Percentiles rank a stretch among this genome's conserved stretches.
Evolutionary conservation across 2,797 vertebrate genomes (phyloP).

Genomic region (Pagetopsis macropterus): DNA sequence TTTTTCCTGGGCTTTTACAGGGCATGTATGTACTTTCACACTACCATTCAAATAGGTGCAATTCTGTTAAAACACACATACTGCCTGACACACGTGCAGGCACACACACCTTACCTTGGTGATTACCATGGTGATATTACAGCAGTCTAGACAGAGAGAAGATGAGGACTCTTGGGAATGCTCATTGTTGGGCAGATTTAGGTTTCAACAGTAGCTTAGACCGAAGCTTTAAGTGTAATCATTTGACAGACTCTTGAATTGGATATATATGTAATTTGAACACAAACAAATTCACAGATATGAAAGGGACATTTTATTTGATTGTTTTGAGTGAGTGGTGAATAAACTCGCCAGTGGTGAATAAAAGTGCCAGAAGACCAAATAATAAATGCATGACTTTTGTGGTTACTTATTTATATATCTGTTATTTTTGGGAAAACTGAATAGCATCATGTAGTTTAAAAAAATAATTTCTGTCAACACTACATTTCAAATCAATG

Average conservation of each 20-base stretch:
- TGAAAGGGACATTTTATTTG: not conserved
- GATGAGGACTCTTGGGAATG: constrained; percentile 59
- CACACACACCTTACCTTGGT: constrained; percentile 47
- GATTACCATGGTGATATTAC: constrained; percentile 70
- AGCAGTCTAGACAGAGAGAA: constrained; percentile 76
- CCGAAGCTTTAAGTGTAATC: constrained; percentile 28
- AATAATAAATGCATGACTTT: not conserved
- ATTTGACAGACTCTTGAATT: constrained; percentile 33
- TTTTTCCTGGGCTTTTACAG: constrained; percentile 61
- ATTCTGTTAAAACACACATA: constrained; percentile 36
- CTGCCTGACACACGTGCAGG: not conserved
- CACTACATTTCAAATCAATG: constrained; percentile 8
- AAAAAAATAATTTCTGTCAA: not conserved
- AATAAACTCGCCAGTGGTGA: not conserved
- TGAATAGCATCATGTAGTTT: not conserved
- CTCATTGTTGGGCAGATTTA: constrained; percentile 43
- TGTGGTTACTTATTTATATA: not conserved
- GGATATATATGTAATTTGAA: constrained; percentile 39
- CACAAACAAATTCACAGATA: constrained; percentile 10
- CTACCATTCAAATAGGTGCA: constrained; percentile 43
- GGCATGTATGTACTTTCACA: constrained; percentile 56
- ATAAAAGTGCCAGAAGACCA: not conserved
- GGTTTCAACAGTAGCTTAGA: constrained; percentile 65
- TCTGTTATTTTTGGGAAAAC: constrained; percentile 5
- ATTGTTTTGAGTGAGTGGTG: not conserved